Percentiles rank a stretch among this genome's conserved stretches.
These are phyloP conservation scores for Drosophila lowei DNA, from an alignment of 1,140 invertebrate genomes.

Conservation along the genomic window DNA sequence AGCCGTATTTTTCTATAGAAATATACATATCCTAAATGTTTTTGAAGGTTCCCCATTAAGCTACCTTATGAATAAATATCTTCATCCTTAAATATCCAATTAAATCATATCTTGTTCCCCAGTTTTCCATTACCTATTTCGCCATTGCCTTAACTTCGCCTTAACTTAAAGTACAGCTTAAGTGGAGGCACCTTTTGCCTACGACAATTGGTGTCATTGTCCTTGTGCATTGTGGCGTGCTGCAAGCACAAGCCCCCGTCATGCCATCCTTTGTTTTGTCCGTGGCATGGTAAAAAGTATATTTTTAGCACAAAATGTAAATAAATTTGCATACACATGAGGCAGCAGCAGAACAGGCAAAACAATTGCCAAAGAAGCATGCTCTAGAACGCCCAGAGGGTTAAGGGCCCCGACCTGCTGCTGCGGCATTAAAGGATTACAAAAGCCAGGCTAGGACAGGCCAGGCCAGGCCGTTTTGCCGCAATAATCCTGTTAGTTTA, in stretches of 20 bases:
- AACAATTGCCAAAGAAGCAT: constrained; percentile 37
- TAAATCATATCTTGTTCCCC: too few relatives aligned
- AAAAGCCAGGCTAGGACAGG: constrained; percentile 50
- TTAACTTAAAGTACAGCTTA: constrained; percentile 27
- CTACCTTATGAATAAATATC: too few relatives aligned
- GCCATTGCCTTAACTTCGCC: background rate
- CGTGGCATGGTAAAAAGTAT: constrained; percentile 40
- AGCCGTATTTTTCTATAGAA: too few relatives aligned
- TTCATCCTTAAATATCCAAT: too few relatives aligned
- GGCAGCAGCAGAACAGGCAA: constrained; percentile 12
- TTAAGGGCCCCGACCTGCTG: constrained; percentile 9
- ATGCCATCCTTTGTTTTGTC: constrained; percentile 57
- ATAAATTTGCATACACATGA: constrained; percentile 75
- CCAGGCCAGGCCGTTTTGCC: constrained; percentile 49
- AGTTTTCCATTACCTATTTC: too few relatives aligned
- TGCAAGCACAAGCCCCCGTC: constrained; percentile 38
- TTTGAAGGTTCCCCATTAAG: too few relatives aligned
- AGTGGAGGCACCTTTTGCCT: constrained; percentile 38
- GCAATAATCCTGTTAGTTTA: constrained; percentile 78
- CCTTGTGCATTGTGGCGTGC: constrained; percentile 62
- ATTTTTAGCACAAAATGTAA: constrained; percentile 73
- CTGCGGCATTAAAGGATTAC: constrained; percentile 69
- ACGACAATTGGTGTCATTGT: constrained; percentile 70
- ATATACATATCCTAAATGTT: too few relatives aligned
- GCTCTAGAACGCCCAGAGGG: constrained; percentile 1